Evolutionary conservation across 2,797 vertebrate species (phyloP).

Genomic region (Periparus ater): DNA sequence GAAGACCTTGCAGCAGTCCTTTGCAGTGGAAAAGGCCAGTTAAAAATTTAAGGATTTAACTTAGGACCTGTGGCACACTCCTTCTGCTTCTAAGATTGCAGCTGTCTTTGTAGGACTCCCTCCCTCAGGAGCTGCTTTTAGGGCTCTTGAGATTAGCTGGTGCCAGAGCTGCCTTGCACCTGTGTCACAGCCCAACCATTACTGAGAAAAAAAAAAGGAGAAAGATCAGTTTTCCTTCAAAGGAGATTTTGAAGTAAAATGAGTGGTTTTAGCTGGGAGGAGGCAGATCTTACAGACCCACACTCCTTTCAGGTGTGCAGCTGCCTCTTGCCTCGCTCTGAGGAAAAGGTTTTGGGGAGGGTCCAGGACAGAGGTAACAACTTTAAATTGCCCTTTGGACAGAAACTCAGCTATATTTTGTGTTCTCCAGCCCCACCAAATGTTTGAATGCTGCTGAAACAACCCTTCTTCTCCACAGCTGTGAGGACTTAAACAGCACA

Average conservation of each 20-base stretch:
- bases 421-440: not conserved
- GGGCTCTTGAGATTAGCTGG: not conserved
- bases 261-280: not conserved
- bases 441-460: not conserved
- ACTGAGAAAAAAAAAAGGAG: not conserved
- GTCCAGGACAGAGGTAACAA: not conserved
- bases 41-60: not conserved
- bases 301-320: not conserved
- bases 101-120: not conserved
- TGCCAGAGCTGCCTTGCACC: not conserved
- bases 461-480: not conserved
- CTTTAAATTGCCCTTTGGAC: not conserved
- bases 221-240: not conserved
- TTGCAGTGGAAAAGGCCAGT: not conserved
- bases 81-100: not conserved
- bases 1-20: not conserved
- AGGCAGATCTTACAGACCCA: not conserved
- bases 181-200: not conserved
- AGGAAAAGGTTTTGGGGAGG: not conserved
- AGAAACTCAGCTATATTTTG: not conserved
- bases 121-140: not conserved
- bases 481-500: not conserved
- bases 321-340: not conserved
- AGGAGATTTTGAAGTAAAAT: not conserved
- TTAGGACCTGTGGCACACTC: not conserved